Conservation (phyloP, 2,113 vertebrate genomes). For the Siniperca knerii region DNA sequence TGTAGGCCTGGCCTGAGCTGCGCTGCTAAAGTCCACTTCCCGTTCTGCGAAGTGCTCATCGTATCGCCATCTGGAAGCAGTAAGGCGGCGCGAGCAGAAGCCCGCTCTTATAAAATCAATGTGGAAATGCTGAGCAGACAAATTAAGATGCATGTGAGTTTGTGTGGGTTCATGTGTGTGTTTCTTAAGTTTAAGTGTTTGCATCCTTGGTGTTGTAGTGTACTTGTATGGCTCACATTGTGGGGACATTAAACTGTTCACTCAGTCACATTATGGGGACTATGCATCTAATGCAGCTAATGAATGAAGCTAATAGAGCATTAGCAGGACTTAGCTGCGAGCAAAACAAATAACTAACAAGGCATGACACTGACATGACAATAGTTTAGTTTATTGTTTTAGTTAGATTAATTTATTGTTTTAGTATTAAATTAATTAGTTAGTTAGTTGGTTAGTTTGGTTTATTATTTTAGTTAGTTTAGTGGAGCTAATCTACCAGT, state of each 20-base stretch:
- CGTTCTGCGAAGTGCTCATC: constrained; percentile 2
- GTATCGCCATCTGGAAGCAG: constrained; percentile 72
- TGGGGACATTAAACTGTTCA: not conserved
- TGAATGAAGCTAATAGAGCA: not conserved
- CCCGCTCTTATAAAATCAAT: constrained; percentile 2
- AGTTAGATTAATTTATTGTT: no score
- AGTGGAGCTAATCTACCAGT: no score
- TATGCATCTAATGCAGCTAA: no score
- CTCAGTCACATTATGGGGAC: not conserved
- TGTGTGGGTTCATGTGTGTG: not conserved
- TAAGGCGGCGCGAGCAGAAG: constrained; percentile 23
- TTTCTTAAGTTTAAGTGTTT: not conserved
- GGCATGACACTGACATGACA: no score
- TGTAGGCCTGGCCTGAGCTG: constrained; percentile 17
- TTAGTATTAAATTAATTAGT: no score
- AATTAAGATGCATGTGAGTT: constrained; percentile 18
- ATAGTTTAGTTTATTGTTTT: no score
- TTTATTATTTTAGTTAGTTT: no score
- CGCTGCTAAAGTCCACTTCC: constrained; percentile 45
- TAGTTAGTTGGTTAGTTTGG: no score
- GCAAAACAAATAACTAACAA: no score
- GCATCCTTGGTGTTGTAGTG: not conserved
- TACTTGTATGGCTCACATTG: not conserved
- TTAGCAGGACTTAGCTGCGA: not conserved
- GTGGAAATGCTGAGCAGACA: constrained; percentile 36